Base-by-base conservation (phyloP, 2,888 invertebrate species). In the Invenusta paracnida region DNA sequence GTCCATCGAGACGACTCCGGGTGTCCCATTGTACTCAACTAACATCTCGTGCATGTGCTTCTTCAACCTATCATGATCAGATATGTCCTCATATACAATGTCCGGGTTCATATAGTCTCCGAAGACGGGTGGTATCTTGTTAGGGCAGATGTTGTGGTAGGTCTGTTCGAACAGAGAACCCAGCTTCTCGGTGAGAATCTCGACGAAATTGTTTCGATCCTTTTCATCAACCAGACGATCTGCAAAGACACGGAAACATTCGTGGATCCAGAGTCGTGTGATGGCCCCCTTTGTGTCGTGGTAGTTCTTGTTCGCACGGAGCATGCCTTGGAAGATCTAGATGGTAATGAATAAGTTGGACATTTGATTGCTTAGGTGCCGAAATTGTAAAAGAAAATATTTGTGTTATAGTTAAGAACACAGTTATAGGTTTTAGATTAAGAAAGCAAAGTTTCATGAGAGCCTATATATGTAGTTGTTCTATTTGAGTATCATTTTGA, bases 231-330 rank as follows among this genome's bases (percentile, higher is more conserved):
- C 94, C 0, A 96, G 93, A 2, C 96, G 93, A 90, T 96, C 96
- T 88, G 93, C 93, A 90, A 96, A 96, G 0, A 96, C 96, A 84
- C 96, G n/a, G 89, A 94, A 95, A 87, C 94, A 94, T 90, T 96
- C 96, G 91, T 96, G 95, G 85, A 95, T 93, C 96, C 96, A 96
- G 17, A 96, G 92, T 29, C 95, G 93, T 0, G 95, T 92, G 89
- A 96, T 94, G 0, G 94, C 92, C 0, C 92, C 89, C 88, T 93
- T 94, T 0, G 94, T 94, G 89, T 94, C 94, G 87, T 95, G 95
- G 89, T 94, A 94, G 88, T 95, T 95, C 87, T 94, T 94, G 90
- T 94, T 94, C 87, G 95, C 94, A 87, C 95, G 93, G 25, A 96
- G 91, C 23, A 96, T 90, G 0, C 96, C 96, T 93, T 96, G 94